Evolutionary conservation across 1,140 invertebrate species (phyloP).

Genomic region (Colletes latitarsis): DNA sequence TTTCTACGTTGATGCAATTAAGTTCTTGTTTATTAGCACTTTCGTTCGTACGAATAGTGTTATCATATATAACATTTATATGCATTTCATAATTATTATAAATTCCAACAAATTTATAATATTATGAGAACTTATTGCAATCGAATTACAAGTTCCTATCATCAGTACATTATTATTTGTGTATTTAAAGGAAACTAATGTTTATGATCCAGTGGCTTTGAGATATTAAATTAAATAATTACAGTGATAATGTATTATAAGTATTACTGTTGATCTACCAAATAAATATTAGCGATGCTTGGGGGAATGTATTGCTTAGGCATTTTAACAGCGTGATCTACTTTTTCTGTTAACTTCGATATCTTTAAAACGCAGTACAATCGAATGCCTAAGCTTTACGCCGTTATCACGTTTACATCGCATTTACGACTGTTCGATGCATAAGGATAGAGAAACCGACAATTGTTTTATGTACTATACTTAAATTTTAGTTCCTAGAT

Average conservation of each 20-base stretch:
- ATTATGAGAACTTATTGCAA: neutral
- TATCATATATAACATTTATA: neutral
- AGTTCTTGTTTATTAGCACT: neutral
- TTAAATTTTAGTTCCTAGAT: conserved; percentile 53
- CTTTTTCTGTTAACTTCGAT: neutral
- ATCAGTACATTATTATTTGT: neutral
- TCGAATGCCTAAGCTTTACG: conserved; percentile 52
- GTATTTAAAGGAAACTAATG: neutral
- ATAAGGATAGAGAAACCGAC: conserved; percentile 32
- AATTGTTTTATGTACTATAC: conserved; percentile 51
- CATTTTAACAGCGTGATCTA: conserved; percentile 16
- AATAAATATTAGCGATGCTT: conserved; percentile 20
- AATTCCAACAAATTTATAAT: conserved; percentile 8
- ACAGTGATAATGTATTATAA: conserved; percentile 40
- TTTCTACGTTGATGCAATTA: neutral
- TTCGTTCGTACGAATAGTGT: neutral
- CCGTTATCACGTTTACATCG: conserved; percentile 19
- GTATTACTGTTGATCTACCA: conserved; percentile 28
- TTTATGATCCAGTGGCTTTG: conserved; percentile 43
- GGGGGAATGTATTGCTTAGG: conserved; percentile 39
- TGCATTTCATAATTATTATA: neutral
- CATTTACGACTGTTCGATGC: conserved; percentile 34
- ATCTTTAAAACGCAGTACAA: neutral
- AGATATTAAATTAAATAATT: conserved; percentile 34
- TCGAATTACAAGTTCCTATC: conserved; percentile 31